These are phyloP conservation scores for Chondrosia reniformis DNA, from an alignment of 37 sponge, comb jelly and placozoan genomes.

Conservation along the genomic window DNA sequence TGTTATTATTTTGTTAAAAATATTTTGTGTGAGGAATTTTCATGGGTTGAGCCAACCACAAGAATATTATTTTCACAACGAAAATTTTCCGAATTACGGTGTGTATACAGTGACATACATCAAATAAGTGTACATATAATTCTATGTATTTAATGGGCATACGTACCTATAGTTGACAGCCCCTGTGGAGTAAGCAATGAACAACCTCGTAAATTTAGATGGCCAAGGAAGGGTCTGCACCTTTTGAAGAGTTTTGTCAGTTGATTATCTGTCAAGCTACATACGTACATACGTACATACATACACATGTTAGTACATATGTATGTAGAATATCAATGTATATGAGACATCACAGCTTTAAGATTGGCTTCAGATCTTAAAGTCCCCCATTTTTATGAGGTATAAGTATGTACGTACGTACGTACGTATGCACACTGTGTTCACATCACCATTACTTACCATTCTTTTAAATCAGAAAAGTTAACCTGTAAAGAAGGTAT, in stretches of 20 bases:
- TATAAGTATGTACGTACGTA: neutral
- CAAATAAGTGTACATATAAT: neutral
- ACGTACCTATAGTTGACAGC: constrained; percentile 65
- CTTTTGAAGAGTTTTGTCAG: constrained; percentile 56
- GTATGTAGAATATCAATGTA: neutral
- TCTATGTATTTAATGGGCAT: neutral
- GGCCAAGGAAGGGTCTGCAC: constrained; percentile 81
- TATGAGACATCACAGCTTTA: too few relatives aligned
- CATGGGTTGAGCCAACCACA: too few relatives aligned
- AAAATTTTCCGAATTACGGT: too few relatives aligned
- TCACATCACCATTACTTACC: neutral
- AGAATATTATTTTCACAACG: neutral
- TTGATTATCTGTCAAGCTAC: constrained; percentile 54
- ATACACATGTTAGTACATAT: neutral
- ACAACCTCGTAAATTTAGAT: constrained; percentile 81
- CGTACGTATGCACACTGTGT: too few relatives aligned
- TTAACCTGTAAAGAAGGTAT: neutral
- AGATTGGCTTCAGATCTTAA: too few relatives aligned
- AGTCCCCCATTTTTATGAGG: too few relatives aligned
- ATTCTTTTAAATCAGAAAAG: neutral
- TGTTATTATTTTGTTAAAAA: too few relatives aligned
- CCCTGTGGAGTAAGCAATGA: constrained; percentile 47
- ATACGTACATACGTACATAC: neutral
- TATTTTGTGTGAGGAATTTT: too few relatives aligned
- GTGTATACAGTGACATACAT: neutral